A percentile compares a stretch with the other conserved stretches of the same genome.
phyloP scores from a whole-genome alignment of 2,113 vertebrate species.

The Dipodomys stephensi region DNA sequence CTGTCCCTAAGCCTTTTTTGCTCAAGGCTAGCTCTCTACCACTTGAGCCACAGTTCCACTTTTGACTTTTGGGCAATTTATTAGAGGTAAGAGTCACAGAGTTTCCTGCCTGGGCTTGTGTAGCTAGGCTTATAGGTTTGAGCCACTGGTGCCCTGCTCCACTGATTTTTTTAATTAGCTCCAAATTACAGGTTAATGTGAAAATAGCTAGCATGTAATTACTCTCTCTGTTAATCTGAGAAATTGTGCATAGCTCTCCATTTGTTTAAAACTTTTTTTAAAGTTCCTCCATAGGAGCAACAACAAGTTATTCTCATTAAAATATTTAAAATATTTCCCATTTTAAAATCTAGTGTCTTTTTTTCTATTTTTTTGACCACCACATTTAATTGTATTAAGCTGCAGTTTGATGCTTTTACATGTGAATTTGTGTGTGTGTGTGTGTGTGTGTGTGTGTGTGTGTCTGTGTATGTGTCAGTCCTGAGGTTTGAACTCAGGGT shows the following conservation, averaged over 20 bases:
- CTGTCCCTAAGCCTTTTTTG: too few relatives aligned
- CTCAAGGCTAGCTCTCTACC: too few relatives aligned
- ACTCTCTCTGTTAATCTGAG: neutral
- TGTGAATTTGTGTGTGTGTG: neutral
- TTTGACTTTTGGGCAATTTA: too few relatives aligned
- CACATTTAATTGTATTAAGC: neutral
- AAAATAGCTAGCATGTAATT: neutral
- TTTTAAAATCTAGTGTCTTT: neutral
- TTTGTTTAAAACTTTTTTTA: constrained; percentile 19
- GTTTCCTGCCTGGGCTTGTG: too few relatives aligned
- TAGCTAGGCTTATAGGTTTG: too few relatives aligned
- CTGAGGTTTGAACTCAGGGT: too few relatives aligned
- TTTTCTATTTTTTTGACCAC: neutral
- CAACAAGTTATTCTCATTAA: neutral
- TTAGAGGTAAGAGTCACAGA: too few relatives aligned
- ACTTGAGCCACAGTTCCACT: too few relatives aligned
- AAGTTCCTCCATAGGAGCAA: neutral
- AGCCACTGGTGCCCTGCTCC: neutral
- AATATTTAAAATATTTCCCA: neutral
- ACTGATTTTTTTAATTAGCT: neutral
- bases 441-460: too few relatives aligned
- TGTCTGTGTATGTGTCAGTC: too few relatives aligned
- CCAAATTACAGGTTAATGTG: neutral
- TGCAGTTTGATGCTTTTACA: neutral
- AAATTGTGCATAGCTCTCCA: neutral